phyloP scores from a whole-genome alignment of 1,140 invertebrate genomes.

The Idris sp. region DNA sequence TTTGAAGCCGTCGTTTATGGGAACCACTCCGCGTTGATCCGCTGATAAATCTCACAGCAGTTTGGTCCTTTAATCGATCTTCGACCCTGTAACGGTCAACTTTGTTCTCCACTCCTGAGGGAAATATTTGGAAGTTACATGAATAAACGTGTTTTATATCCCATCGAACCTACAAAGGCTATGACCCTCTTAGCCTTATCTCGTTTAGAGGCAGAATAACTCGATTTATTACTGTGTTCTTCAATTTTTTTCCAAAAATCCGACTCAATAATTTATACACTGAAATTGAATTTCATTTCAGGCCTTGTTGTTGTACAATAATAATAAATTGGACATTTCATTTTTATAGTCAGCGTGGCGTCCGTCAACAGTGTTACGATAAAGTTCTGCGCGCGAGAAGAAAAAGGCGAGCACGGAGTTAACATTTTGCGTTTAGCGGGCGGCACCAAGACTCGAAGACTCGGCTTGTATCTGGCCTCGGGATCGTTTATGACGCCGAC shows the following conservation, averaged over 20 bases:
- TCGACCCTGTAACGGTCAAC: constrained; percentile 39
- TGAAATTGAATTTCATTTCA: too few relatives aligned
- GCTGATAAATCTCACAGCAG: constrained; percentile 52
- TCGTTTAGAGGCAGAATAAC: constrained; percentile 14
- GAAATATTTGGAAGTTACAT: constrained; percentile 51
- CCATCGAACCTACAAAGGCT: constrained; percentile 4
- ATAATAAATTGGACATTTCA: too few relatives aligned
- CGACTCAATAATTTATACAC: too few relatives aligned
- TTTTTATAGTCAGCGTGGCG: too few relatives aligned
- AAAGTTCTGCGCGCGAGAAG: constrained; percentile 10
- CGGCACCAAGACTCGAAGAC: constrained; percentile 1
- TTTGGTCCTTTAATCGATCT: constrained; percentile 49
- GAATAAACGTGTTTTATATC: constrained; percentile 53
- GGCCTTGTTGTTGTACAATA: too few relatives aligned
- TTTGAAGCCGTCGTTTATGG: constrained; percentile 42
- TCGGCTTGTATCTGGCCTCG: constrained; percentile 28
- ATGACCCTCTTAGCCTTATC: constrained; percentile 30
- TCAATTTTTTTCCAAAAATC: too few relatives aligned
- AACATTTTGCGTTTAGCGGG: too few relatives aligned
- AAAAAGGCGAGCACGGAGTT: constrained; percentile 15
- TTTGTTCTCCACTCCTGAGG: constrained; percentile 38
- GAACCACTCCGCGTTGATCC: constrained; percentile 58
- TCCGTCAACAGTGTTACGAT: constrained; percentile 14
- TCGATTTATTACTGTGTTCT: constrained; percentile 33
- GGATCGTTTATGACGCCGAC: constrained; percentile 37